These are phyloP conservation scores for Zapus hudsonius DNA, from an alignment of 2,113 vertebrate species.

Conservation along the genomic window DNA sequence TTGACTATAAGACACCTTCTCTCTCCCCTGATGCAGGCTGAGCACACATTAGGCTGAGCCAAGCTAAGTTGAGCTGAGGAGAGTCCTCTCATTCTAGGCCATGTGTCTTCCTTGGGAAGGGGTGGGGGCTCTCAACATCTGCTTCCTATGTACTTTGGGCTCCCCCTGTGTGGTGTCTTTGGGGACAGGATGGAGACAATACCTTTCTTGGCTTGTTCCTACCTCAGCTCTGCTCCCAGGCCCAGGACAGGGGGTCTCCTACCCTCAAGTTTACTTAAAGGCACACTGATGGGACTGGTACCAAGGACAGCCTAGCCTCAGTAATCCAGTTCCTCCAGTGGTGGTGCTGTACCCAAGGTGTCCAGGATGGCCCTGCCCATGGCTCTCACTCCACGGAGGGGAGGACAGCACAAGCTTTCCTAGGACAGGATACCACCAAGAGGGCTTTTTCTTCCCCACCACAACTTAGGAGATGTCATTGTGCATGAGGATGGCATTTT, in stretches of 20 bases:
- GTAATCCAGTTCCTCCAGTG: background rate
- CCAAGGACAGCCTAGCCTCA: background rate
- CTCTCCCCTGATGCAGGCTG: background rate
- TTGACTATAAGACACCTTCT: background rate
- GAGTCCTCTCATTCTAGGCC: background rate
- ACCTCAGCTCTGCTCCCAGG: background rate
- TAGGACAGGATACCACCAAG: background rate
- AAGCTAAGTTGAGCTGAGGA: too few relatives aligned
- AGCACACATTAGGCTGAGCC: too few relatives aligned
- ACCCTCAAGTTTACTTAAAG: background rate
- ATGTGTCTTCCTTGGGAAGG: background rate
- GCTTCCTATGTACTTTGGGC: background rate
- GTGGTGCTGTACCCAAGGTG: background rate
- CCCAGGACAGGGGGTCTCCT: background rate
- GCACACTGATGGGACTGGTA: background rate
- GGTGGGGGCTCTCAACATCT: background rate
- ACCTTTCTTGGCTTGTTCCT: background rate
- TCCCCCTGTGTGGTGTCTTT: background rate
- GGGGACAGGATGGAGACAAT: background rate
- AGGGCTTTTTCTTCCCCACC: background rate
- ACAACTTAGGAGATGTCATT: accelerated
- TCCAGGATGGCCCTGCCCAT: background rate
- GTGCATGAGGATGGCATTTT: accelerated
- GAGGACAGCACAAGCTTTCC: background rate
- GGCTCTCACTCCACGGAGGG: background rate